A percentile compares a stretch with the other conserved stretches of the same genome.
These are phyloP conservation scores for Chrysopilus asiliformis DNA, from an alignment of 2,888 invertebrate species.

Conservation along the genomic window DNA sequence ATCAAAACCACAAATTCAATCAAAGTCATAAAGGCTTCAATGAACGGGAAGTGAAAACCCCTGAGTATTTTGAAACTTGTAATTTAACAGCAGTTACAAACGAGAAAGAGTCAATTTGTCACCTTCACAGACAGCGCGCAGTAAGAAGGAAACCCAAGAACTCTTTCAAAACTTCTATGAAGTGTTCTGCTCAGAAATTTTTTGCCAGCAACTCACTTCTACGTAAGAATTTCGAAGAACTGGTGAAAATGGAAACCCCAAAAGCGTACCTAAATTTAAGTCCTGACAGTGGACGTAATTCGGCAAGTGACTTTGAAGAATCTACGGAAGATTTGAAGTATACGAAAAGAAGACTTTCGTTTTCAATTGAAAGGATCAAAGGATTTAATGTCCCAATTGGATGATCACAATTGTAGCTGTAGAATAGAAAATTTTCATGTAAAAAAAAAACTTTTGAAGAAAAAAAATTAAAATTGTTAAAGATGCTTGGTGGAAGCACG, in stretches of 20 bases:
- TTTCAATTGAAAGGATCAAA: no score
- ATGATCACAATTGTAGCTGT: no score
- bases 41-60: slow-evolving; percentile 29
- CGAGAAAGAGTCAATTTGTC: no score
- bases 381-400: no score
- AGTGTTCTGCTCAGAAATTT: slow-evolving; percentile 26
- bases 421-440: no score
- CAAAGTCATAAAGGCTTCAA: no score
- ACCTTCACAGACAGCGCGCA: slow-evolving; percentile 26
- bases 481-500: no score
- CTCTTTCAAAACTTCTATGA: slow-evolving; percentile 21
- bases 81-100: neutral
- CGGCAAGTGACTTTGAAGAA: slow-evolving; percentile 24
- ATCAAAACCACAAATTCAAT: slow-evolving; percentile 5
- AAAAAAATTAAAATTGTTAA: no score
- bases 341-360: slow-evolving; percentile 8
- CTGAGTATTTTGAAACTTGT: slow-evolving; percentile 13
- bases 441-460: no score
- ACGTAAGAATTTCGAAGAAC: slow-evolving; percentile 13
- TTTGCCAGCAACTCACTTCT: slow-evolving; percentile 14
- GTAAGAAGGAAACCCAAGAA: slow-evolving; percentile 28
- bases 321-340: slow-evolving; percentile 5
- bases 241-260: slow-evolving; percentile 15
- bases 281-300: slow-evolving; percentile 33
- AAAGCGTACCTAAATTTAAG: slow-evolving; percentile 20